Evolutionary conservation across 2,888 invertebrate genomes (phyloP).

Genomic region (Nomada ruficornis): DNA sequence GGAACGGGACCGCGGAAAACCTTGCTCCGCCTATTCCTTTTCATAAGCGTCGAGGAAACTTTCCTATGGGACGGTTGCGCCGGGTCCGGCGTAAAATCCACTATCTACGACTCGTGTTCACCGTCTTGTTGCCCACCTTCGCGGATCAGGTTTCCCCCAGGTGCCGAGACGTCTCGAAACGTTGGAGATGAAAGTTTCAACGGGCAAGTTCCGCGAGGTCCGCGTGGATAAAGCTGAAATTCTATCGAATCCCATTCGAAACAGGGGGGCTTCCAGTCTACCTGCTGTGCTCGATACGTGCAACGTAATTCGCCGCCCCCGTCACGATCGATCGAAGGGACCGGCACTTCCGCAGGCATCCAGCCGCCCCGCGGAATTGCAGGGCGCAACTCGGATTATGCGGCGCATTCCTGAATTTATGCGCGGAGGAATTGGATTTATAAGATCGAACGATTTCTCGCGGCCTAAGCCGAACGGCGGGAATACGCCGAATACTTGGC

Average conservation of each 20-base stretch:
- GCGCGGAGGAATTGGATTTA: slow-evolving; percentile 53
- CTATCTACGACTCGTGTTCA: not conserved
- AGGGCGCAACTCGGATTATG: slow-evolving; percentile 56
- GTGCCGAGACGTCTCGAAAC: not conserved
- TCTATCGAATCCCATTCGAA: slow-evolving; percentile 24
- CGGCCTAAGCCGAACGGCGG: not conserved
- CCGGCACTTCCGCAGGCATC: slow-evolving; percentile 20
- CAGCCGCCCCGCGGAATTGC: slow-evolving; percentile 56
- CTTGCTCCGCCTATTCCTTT: not conserved
- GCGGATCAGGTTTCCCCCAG: not conserved
- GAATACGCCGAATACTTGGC: slow-evolving; percentile 16
- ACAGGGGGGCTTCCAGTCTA: not conserved
- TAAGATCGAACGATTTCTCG: slow-evolving; percentile 57
- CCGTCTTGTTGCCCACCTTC: not conserved
- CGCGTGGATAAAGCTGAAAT: slow-evolving; percentile 34
- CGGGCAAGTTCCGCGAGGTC: not conserved
- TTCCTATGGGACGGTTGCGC: not conserved
- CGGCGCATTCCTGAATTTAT: slow-evolving; percentile 61
- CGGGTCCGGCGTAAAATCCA: not conserved
- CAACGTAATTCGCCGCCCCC: slow-evolving; percentile 36
- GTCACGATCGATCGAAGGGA: slow-evolving; percentile 45
- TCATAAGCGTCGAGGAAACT: slow-evolving; percentile 17
- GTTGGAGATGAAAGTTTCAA: slow-evolving; percentile 54
- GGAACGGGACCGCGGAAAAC: not conserved
- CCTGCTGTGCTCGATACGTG: not conserved